Conservation (phyloP, 2,797 vertebrate genomes). For the Emys orbicularis region DNA sequence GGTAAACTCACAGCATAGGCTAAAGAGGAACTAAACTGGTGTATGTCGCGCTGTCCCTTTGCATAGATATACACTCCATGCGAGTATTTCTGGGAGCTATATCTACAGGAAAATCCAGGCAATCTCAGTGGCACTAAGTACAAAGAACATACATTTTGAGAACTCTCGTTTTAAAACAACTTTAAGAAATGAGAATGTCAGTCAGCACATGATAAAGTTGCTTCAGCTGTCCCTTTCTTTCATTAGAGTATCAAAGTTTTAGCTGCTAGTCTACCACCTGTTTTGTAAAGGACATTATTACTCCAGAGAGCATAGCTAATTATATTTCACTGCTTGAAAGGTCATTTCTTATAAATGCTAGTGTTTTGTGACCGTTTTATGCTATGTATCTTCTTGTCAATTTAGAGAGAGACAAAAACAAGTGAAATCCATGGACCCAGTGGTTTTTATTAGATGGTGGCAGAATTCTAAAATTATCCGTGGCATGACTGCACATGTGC, state of each 20-base stretch:
- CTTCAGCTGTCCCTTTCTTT: constrained; percentile 44
- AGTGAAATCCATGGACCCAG: background rate
- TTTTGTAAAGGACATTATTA: constrained; percentile 52
- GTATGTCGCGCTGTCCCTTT: background rate
- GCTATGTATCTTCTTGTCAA: background rate
- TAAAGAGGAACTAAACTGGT: background rate
- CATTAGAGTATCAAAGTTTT: constrained; percentile 9
- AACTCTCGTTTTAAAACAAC: constrained; percentile 14
- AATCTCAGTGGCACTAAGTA: background rate
- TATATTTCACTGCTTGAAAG: constrained; percentile 64
- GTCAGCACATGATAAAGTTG: background rate
- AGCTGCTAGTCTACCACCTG: constrained; percentile 44
- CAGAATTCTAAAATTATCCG: background rate
- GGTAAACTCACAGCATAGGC: background rate
- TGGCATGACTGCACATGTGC: background rate
- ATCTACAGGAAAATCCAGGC: background rate
- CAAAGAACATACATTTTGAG: background rate
- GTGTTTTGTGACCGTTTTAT: background rate
- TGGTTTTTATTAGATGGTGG: background rate
- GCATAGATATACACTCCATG: background rate
- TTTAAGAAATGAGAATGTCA: constrained; percentile 25
- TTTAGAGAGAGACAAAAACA: background rate
- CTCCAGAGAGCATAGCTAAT: constrained; percentile 61
- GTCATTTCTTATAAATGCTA: constrained; percentile 45
- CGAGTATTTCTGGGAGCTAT: background rate